These are phyloP conservation scores for Periphyllus acericola DNA, from an alignment of 2,888 invertebrate genomes.

Conservation along the genomic window DNA sequence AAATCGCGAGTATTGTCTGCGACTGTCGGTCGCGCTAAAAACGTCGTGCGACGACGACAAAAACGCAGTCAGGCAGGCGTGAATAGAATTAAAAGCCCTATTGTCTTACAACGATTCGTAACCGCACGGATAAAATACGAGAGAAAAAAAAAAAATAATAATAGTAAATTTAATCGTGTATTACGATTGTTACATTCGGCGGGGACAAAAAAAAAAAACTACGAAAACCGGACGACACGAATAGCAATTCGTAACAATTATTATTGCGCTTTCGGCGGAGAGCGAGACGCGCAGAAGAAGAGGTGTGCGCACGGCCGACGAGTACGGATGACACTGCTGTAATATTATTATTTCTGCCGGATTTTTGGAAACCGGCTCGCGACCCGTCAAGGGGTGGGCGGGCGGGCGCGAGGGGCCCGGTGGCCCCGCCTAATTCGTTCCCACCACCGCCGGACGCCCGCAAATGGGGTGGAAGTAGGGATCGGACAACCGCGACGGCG, in stretches of 20 bases:
- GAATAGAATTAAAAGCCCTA: too few relatives aligned
- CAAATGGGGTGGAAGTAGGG: slow-evolving; percentile 56
- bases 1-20: background rate
- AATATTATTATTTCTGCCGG: slow-evolving; percentile 49
- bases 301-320: slow-evolving; percentile 29
- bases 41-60: background rate
- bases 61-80: background rate
- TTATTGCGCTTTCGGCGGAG: background rate
- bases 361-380: slow-evolving; percentile 60
- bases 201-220: background rate
- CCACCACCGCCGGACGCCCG: slow-evolving; percentile 51
- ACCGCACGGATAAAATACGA: too few relatives aligned
- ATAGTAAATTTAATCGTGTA: too few relatives aligned
- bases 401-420: slow-evolving; percentile 56
- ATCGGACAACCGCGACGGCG: slow-evolving; percentile 10
- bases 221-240: background rate
- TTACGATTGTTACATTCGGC: too few relatives aligned
- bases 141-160: too few relatives aligned
- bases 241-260: background rate
- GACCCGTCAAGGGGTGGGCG: background rate
- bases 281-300: background rate
- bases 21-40: background rate
- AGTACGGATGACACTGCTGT: slow-evolving; percentile 55
- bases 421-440: slow-evolving; percentile 60
- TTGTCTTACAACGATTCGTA: too few relatives aligned